These are phyloP conservation scores for Nerophis lumbriciformis DNA, from an alignment of 2,113 vertebrate genomes.

Conservation along the genomic window DNA sequence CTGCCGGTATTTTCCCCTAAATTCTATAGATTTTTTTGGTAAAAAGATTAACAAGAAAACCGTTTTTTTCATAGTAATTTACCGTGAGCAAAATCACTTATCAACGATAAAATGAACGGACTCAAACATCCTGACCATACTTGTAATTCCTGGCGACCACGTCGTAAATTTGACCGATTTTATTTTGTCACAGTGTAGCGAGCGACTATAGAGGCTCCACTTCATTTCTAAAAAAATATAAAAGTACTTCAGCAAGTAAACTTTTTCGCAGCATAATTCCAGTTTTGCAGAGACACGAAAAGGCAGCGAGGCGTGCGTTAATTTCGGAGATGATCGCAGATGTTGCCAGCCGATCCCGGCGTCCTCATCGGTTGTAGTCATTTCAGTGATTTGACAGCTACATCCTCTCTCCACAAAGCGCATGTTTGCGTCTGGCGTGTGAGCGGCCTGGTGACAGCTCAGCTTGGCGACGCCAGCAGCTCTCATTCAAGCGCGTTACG, in stretches of 20 bases:
- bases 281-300: constrained; percentile 2
- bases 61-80: no score
- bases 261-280: background rate
- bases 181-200: no score
- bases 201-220: background rate
- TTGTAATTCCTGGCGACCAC: no score
- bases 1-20: no score
- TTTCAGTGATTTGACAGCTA: constrained; percentile 6
- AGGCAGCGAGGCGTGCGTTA: constrained; percentile 1
- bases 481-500: background rate
- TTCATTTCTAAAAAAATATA: no score
- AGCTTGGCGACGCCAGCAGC: background rate
- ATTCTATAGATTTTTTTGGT: no score
- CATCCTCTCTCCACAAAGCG: background rate
- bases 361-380: background rate
- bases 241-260: background rate
- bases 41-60: no score
- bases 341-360: background rate
- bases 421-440: background rate
- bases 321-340: constrained; percentile 1
- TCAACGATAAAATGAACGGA: no score
- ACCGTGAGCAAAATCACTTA: no score
- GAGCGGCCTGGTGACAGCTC: background rate
- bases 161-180: no score
- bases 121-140: no score